phyloP scores from a whole-genome alignment of 2,888 invertebrate species.

The Clivina fossor region DNA sequence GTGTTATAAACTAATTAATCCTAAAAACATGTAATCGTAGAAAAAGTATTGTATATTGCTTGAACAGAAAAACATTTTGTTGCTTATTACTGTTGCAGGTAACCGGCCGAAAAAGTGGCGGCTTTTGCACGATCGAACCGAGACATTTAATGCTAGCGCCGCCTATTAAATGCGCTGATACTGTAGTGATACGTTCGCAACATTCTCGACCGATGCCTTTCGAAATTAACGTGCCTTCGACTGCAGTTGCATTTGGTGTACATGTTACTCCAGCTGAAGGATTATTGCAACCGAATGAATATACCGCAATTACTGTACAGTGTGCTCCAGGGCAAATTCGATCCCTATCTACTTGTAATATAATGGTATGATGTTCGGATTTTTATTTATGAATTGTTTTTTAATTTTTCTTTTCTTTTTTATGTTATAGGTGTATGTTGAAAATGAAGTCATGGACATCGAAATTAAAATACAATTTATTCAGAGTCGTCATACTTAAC shows the following conservation, averaged over 20 bases:
- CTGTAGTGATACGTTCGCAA: slow-evolving; percentile 29
- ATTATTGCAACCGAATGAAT: slow-evolving; percentile 40
- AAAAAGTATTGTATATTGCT: too few species aligned
- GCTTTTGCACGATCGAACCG: slow-evolving; percentile 36
- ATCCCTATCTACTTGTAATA: not conserved
- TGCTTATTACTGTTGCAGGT: too few species aligned
- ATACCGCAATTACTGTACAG: slow-evolving; percentile 41
- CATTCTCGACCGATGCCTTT: slow-evolving; percentile 32
- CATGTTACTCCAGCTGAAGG: slow-evolving; percentile 33
- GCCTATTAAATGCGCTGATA: slow-evolving; percentile 31
- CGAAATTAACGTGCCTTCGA: slow-evolving; percentile 25
- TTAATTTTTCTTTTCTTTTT: slow-evolving; percentile 8
- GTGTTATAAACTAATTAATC: too few species aligned
- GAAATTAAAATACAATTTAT: slow-evolving; percentile 43
- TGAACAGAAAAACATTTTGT: too few species aligned
- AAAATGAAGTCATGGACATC: slow-evolving; percentile 44
- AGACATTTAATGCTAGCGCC: slow-evolving; percentile 32
- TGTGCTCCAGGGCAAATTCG: slow-evolving; percentile 29
- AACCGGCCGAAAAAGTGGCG: slow-evolving; percentile 6
- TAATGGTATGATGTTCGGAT: slow-evolving; percentile 7
- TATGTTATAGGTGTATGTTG: slow-evolving; percentile 45
- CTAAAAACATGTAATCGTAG: too few species aligned
- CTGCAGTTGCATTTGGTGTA: slow-evolving; percentile 18
- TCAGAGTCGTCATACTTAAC: slow-evolving; percentile 2
- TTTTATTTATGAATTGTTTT: not conserved